Conservation (phyloP, 2,113 vertebrate genomes). For the Heterochromis multidens region DNA sequence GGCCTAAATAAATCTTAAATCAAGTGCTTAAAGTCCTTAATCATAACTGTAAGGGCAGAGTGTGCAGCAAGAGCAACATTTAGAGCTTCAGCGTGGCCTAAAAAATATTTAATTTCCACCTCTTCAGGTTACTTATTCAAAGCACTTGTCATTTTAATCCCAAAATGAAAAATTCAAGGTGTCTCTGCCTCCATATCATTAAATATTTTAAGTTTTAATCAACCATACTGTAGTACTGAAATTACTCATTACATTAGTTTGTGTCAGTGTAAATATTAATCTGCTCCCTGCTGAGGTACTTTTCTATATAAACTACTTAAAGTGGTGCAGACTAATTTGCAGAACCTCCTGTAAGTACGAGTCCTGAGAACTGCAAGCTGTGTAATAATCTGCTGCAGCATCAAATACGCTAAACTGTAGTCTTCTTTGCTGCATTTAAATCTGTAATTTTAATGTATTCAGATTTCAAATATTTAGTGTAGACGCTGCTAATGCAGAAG, state of each 20-base stretch:
- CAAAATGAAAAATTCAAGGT: background rate
- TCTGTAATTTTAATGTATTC: background rate
- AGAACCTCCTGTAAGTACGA: background rate
- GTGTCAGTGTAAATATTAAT: background rate
- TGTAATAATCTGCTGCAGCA: background rate
- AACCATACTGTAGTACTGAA: background rate
- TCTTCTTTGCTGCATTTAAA: background rate
- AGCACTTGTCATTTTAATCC: background rate
- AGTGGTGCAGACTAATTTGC: background rate
- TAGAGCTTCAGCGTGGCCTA: background rate
- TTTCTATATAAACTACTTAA: background rate
- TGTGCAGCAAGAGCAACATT: background rate
- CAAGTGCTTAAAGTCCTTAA: constrained; percentile 13
- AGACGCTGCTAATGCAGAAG: background rate
- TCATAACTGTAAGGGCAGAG: background rate
- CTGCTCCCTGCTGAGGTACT: background rate
- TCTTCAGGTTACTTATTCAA: background rate
- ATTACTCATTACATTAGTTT: background rate
- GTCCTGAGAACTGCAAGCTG: background rate
- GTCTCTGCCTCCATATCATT: background rate
- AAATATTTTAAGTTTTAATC: background rate
- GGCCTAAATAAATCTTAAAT: constrained; percentile 10
- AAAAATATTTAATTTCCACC: background rate
- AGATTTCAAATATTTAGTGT: background rate
- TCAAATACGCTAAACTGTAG: background rate